Conservation (phyloP, 2,888 invertebrate species). For the Sinentomon sp. region DNA sequence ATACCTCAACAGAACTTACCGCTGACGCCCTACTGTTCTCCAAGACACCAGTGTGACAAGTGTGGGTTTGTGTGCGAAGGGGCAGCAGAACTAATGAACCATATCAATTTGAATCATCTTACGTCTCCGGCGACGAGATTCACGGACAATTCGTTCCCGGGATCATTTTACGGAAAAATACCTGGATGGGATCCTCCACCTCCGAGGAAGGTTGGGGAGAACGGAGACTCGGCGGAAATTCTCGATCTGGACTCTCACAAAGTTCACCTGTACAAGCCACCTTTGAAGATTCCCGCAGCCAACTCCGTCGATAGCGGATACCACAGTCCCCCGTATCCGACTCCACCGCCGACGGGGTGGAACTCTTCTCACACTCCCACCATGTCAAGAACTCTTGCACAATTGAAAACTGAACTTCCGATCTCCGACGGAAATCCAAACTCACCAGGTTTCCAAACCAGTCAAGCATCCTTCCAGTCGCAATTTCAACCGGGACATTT, state of each 20-base stretch:
- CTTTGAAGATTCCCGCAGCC: too few species aligned
- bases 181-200: conserved; percentile 16
- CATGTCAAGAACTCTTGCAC: too few species aligned
- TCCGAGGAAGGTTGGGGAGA: conserved; percentile 15
- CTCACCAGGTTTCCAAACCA: too few species aligned
- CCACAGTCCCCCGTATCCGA: conserved; percentile 22
- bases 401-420: too few species aligned
- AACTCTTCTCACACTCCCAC: too few species aligned
- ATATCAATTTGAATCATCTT: conserved; percentile 33
- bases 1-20: too few species aligned
- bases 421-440: too few species aligned
- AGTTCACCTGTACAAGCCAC: conserved; percentile 39
- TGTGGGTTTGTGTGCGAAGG: conserved; percentile 54
- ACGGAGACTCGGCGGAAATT: conserved; percentile 39
- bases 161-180: too few species aligned
- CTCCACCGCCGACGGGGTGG: conserved; percentile 21
- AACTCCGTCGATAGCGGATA: too few species aligned
- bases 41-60: conserved; percentile 59
- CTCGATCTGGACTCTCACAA: conserved; percentile 68
- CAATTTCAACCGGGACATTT: too few species aligned
- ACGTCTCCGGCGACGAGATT: conserved; percentile 20
- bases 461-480: too few species aligned
- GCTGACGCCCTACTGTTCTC: too few species aligned
- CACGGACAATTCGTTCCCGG: conserved; percentile 17
- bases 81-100: conserved; percentile 41